phyloP scores from a whole-genome alignment of 2,888 invertebrate genomes.

The Lucinisca nassula region DNA sequence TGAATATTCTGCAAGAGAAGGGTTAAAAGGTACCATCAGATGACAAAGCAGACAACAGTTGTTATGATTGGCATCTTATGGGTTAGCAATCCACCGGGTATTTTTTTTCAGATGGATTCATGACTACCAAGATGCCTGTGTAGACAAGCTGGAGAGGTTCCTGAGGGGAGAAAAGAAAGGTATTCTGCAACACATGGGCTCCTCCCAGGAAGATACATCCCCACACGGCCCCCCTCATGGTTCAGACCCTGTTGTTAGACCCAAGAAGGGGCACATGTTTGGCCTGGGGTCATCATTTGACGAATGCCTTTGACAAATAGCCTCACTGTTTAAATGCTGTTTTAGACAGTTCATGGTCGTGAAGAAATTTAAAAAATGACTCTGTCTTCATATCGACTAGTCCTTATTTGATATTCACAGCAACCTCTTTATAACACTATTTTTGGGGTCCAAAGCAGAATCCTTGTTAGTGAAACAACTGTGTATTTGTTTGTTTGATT shows the following conservation, averaged over 20 bases:
- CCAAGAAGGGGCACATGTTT: slow-evolving; percentile 53
- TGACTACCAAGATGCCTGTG: slow-evolving; percentile 99
- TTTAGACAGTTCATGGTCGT: not conserved
- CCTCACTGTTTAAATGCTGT: not conserved
- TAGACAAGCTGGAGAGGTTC: slow-evolving; percentile 99
- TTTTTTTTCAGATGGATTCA: slow-evolving; percentile 94
- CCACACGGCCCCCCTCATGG: slow-evolving; percentile 57
- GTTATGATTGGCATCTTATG: no score
- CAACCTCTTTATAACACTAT: no score
- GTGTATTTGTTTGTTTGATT: no score
- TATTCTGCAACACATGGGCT: slow-evolving; percentile 52
- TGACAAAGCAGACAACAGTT: no score
- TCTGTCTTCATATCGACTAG: no score
- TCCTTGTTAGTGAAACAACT: no score
- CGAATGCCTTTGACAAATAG: slow-evolving; percentile 47
- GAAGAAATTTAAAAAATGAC: not conserved
- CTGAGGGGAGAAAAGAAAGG: slow-evolving; percentile 89
- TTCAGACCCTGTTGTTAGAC: slow-evolving; percentile 34
- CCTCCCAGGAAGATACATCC: slow-evolving; percentile 62
- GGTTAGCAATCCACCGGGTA: no score
- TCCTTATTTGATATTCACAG: no score
- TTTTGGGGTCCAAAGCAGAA: no score
- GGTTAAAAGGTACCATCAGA: no score
- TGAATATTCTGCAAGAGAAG: no score
- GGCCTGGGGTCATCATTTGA: slow-evolving; percentile 66